Evolutionary conservation across 1,140 invertebrate genomes (phyloP).

Genomic region (Zaprionus camerounensis): DNA sequence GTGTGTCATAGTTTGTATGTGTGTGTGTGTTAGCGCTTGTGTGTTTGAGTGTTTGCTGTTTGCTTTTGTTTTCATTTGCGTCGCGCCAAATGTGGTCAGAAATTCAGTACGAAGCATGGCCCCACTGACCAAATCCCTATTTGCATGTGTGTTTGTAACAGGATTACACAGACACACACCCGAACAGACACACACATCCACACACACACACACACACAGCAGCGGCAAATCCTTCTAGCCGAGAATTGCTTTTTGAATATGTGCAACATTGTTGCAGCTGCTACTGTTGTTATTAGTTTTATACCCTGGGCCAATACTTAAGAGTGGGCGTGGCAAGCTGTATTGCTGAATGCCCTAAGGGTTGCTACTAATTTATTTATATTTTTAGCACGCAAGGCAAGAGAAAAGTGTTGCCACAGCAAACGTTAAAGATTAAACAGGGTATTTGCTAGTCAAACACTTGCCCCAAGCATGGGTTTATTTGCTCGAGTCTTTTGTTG

Average conservation of each 20-base stretch:
- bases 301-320: constrained; percentile 11
- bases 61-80: constrained; percentile 53
- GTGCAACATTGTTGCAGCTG: constrained; percentile 58
- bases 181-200: neutral
- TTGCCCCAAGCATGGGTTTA: neutral
- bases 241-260: constrained; percentile 76
- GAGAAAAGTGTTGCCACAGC: neutral
- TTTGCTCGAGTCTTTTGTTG: constrained; percentile 33
- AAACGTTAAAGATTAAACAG: neutral
- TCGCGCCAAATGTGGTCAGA: constrained; percentile 39
- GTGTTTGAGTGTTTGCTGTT: constrained; percentile 24
- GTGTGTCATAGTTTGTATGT: constrained; percentile 15
- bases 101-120: constrained; percentile 12
- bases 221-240: constrained; percentile 52
- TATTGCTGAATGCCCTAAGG: neutral
- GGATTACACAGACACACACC: constrained; percentile 22
- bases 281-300: constrained; percentile 26
- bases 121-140: constrained; percentile 35
- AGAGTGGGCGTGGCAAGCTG: neutral
- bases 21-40: neutral
- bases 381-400: neutral
- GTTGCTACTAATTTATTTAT: neutral
- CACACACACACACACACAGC: too few relatives aligned
- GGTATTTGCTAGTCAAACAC: neutral
- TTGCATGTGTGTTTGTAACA: constrained; percentile 35